phyloP scores from a whole-genome alignment of 1,140 invertebrate species.

The Hycleus cichorii region DNA sequence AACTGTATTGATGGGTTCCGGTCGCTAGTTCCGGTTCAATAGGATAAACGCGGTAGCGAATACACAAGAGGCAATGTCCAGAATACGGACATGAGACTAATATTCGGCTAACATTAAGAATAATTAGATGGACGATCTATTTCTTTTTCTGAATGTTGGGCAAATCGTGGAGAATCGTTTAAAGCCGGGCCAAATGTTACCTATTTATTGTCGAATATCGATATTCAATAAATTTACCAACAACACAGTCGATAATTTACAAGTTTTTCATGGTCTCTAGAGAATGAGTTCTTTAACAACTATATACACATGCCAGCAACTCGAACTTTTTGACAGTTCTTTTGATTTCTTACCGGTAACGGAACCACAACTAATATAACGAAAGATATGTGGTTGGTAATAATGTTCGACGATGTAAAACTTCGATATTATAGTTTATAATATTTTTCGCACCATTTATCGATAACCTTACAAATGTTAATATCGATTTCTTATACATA shows the following conservation, averaged over 20 bases:
- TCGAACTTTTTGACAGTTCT: conserved; percentile 4
- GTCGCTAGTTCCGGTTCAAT: conserved; percentile 20
- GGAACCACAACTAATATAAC: conserved; percentile 16
- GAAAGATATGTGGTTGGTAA: no score
- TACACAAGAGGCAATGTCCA: background rate
- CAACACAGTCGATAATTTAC: conserved; percentile 10
- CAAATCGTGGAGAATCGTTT: no score
- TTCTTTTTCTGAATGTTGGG: no score
- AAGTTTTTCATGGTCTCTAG: conserved; percentile 7
- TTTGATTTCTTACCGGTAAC: conserved; percentile 23
- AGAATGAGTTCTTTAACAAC: no score
- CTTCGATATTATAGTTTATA: conserved; percentile 23
- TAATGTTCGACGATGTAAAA: no score
- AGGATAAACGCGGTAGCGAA: background rate
- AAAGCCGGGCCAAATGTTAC: background rate
- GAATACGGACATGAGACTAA: no score
- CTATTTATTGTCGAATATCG: conserved; percentile 7
- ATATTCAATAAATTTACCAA: conserved; percentile 2
- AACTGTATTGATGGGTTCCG: conserved; percentile 27
- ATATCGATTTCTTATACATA: no score
- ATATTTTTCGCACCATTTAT: conserved; percentile 27
- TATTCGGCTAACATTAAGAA: no score
- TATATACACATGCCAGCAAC: no score
- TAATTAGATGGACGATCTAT: no score
- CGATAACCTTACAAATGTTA: conserved; percentile 4